Percentiles rank a stretch among this genome's conserved stretches.
phyloP scores from a whole-genome alignment of 2,113 vertebrate species.

The Chinchilla lanigera region DNA sequence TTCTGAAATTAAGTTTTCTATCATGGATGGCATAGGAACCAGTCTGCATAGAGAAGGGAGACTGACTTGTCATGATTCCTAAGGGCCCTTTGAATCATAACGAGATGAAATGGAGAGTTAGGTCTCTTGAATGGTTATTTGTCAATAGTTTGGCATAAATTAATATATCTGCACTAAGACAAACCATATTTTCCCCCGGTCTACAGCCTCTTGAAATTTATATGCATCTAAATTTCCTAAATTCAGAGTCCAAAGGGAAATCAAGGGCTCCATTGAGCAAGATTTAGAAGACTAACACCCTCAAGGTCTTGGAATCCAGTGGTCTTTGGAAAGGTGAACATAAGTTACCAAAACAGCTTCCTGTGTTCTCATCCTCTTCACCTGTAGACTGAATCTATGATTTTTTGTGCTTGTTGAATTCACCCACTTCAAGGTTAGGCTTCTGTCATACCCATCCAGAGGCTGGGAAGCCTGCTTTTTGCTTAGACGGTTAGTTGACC shows the following conservation, averaged over 20 bases:
- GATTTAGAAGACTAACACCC: background rate
- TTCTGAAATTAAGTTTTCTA: background rate
- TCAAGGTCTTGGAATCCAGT: background rate
- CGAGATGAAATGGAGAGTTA: background rate
- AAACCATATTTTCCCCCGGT: no score
- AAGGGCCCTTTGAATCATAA: background rate
- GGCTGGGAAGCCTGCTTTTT: background rate
- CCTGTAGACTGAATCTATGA: accelerated
- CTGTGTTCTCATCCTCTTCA: no score
- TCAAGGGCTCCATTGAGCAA: background rate
- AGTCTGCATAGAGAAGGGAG: background rate
- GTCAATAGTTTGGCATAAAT: background rate
- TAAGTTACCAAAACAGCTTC: background rate
- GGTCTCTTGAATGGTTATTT: background rate
- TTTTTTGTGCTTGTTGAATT: background rate
- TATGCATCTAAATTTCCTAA: background rate
- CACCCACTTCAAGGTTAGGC: no score
- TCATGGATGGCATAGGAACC: background rate
- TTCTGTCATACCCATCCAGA: background rate
- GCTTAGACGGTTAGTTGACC: background rate
- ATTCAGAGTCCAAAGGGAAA: background rate
- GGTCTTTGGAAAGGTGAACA: background rate
- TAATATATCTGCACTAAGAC: background rate
- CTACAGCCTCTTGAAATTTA: background rate
- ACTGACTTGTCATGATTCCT: background rate